Evolutionary conservation across 2,888 invertebrate species (phyloP).

Genomic region (Zhengitettix transpicula): DNA sequence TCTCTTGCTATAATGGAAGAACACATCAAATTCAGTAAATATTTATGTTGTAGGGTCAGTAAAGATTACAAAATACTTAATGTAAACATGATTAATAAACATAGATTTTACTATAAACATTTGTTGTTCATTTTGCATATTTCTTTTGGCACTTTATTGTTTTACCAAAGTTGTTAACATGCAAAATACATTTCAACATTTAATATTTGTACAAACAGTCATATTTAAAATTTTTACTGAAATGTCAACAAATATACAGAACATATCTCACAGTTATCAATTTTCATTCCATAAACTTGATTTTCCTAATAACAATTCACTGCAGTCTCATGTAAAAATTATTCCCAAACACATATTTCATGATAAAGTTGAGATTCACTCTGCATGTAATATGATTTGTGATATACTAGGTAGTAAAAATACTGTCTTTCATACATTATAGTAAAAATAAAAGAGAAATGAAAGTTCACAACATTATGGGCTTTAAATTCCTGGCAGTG

Average conservation of each 20-base stretch:
- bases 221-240: conserved; percentile 15
- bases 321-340: conserved; percentile 7
- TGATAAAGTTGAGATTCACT: not conserved
- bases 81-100: too few species aligned
- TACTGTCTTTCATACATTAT: too few species aligned
- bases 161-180: conserved; percentile 12
- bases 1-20: too few species aligned
- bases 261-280: conserved; percentile 11
- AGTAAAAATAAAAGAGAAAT: too few species aligned
- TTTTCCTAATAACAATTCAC: conserved; percentile 10
- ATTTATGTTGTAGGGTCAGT: too few species aligned
- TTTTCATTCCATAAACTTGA: conserved; percentile 8
- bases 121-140: too few species aligned
- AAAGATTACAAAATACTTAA: too few species aligned
- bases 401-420: not conserved
- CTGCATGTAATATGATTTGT: conserved; percentile 1
- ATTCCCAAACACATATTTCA: too few species aligned
- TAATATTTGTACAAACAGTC: conserved; percentile 12
- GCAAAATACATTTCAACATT: conserved; percentile 12
- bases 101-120: too few species aligned
- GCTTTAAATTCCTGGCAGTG: too few species aligned
- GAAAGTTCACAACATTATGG: too few species aligned
- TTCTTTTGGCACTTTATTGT: conserved; percentile 7
- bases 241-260: conserved; percentile 14
- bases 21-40: too few species aligned